A percentile compares a stretch with the other conserved stretches of the same genome.
Conservation (phyloP, 1,140 invertebrate species). For the Caenorhabditis brenneri region DNA sequence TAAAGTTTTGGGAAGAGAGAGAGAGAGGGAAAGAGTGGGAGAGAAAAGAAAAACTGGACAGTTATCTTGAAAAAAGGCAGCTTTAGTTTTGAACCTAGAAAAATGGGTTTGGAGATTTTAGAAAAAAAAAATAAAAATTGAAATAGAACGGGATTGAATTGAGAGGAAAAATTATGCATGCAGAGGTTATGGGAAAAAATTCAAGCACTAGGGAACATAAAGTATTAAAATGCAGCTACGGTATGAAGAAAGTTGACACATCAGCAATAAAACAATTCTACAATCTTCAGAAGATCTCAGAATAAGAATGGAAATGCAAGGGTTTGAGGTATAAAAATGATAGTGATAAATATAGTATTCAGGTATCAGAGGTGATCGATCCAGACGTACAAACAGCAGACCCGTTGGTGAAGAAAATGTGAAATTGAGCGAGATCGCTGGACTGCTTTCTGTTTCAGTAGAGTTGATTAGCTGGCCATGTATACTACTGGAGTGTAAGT, state of each 20-base stretch:
- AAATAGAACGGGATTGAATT: not conserved
- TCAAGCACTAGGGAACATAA: not conserved
- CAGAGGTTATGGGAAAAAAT: not conserved
- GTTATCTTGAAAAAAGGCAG: not conserved
- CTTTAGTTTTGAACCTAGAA: not conserved
- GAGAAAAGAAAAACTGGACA: not conserved
- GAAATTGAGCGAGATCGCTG: constrained; percentile 8
- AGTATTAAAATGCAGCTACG: not conserved
- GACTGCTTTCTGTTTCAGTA: not conserved
- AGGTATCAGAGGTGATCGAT: no score
- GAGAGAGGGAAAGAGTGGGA: not conserved
- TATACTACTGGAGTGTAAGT: not conserved
- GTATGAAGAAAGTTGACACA: not conserved
- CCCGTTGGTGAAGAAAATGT: not conserved
- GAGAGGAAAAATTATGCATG: not conserved
- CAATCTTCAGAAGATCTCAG: not conserved
- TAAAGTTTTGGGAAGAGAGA: constrained; percentile 37
- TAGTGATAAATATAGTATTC: not conserved
- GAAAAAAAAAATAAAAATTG: not conserved
- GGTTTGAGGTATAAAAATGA: constrained; percentile 34
- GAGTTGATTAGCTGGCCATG: not conserved
- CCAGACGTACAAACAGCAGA: no score
- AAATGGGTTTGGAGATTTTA: not conserved
- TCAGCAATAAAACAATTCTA: not conserved
- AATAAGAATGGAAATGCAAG: not conserved